Evolutionary conservation across 2,888 invertebrate genomes (phyloP).

Genomic region (Alentia gelatinosa): DNA sequence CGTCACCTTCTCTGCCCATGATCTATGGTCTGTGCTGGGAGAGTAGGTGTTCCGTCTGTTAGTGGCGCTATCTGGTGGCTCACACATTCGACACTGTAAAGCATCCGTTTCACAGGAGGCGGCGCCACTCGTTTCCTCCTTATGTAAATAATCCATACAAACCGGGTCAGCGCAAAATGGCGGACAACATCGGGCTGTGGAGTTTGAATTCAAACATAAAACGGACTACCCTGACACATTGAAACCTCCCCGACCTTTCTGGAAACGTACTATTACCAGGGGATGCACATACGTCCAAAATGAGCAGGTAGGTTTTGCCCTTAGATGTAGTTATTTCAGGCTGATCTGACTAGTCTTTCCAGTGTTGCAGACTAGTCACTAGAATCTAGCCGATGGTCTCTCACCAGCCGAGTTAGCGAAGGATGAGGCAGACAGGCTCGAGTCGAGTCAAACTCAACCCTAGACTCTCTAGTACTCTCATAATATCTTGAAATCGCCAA

Average conservation of each 20-base stretch:
- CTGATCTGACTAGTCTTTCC: background rate
- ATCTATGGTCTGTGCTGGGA: no score
- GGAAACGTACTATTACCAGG: constrained; percentile 14
- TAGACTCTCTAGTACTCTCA: background rate
- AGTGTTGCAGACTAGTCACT: background rate
- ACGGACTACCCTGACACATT: constrained; percentile 18
- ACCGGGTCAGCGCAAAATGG: constrained; percentile 37
- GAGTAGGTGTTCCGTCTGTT: no score
- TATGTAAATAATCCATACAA: constrained; percentile 36
- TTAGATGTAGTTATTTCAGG: background rate
- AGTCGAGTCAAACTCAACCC: background rate
- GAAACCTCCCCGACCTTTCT: background rate
- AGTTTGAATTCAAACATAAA: constrained; percentile 39
- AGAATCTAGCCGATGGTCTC: background rate
- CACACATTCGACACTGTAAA: background rate
- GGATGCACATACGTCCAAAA: background rate
- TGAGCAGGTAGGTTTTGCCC: constrained; percentile 10
- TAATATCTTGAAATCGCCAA: no score
- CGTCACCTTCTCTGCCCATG: no score
- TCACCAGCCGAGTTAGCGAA: background rate
- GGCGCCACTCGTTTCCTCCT: background rate
- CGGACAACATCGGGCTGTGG: constrained; percentile 22
- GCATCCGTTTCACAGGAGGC: background rate
- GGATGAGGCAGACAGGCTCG: background rate
- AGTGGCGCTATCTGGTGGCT: no score